Conservation (phyloP, 2,113 vertebrate genomes). For the Neodon shergylaensis region DNA sequence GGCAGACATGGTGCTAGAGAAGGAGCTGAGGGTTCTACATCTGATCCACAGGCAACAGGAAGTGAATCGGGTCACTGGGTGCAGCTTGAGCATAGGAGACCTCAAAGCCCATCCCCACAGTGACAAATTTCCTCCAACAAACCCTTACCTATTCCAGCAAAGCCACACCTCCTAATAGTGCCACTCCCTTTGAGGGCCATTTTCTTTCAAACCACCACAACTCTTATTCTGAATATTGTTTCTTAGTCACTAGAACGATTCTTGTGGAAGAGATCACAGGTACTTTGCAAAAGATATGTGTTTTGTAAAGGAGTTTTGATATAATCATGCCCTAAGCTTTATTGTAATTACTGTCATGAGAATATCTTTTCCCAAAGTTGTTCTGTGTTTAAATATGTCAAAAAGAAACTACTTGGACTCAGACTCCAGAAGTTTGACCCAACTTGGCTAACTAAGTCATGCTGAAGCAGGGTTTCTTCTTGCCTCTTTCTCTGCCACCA, state of each 20-base stretch:
- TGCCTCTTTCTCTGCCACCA: neutral
- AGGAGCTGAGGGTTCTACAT: too few relatives aligned
- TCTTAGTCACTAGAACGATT: neutral
- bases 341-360: neutral
- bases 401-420: neutral
- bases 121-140: neutral
- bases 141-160: neutral
- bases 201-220: neutral
- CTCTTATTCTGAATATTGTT: neutral
- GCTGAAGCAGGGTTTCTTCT: neutral
- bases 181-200: neutral
- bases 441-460: neutral
- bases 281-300: neutral
- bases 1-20: too few relatives aligned
- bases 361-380: neutral
- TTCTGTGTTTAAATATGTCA: neutral
- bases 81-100: too few relatives aligned
- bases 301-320: neutral
- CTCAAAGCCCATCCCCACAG: neutral
- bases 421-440: neutral
- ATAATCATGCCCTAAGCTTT: neutral
- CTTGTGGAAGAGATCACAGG: neutral
- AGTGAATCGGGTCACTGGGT: too few relatives aligned
- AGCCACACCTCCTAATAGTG: neutral
- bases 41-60: too few relatives aligned